Evolutionary conservation across 2,113 vertebrate genomes (phyloP).

Genomic region (Pelodiscus sinensis): DNA sequence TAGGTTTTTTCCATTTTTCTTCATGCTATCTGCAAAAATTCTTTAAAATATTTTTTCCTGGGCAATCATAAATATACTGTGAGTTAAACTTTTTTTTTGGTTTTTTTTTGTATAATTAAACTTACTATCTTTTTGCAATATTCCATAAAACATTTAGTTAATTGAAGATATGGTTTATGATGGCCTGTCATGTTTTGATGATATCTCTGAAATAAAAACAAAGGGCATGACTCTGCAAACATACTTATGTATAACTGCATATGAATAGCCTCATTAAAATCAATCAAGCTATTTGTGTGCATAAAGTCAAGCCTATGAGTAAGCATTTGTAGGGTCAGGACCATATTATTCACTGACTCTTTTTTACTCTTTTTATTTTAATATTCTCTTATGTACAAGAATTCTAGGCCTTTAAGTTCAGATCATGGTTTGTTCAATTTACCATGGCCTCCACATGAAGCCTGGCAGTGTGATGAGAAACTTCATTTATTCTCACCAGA

Average conservation of each 20-base stretch:
- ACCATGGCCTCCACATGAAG: conserved; percentile 70
- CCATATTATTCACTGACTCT: neutral
- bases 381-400: conserved; percentile 29
- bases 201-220: neutral
- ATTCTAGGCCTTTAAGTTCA: conserved; percentile 41
- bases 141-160: neutral
- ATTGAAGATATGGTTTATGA: neutral
- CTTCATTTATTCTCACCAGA: conserved; percentile 57
- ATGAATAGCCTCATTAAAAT: neutral
- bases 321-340: neutral
- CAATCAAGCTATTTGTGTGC: neutral
- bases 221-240: neutral
- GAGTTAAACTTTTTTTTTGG: conserved; percentile 15
- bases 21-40: conserved; percentile 50
- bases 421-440: conserved; percentile 54
- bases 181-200: neutral
- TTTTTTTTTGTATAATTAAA: conserved; percentile 16
- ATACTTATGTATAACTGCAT: neutral
- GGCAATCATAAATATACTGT: conserved; percentile 8
- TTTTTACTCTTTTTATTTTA: neutral
- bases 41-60: conserved; percentile 39
- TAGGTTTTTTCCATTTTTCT: conserved; percentile 61
- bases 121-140: neutral
- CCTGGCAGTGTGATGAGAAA: conserved; percentile 75
- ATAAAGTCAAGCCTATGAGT: neutral